phyloP scores from a whole-genome alignment of 35 echinoderm and acorn worm species.

The Lytechinus variegatus region DNA sequence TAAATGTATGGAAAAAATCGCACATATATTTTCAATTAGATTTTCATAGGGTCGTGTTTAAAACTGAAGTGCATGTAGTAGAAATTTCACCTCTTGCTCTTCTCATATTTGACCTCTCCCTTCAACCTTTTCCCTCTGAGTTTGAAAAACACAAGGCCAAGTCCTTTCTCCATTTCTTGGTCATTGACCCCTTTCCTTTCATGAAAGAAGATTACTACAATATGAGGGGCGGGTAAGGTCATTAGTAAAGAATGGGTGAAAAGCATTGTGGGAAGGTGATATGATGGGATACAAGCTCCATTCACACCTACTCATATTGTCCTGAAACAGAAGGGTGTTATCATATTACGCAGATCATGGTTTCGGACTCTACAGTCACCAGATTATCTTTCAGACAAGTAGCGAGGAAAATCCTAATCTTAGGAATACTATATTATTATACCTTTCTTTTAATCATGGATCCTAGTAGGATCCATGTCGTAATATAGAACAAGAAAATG shows the following conservation, averaged over 20 bases:
- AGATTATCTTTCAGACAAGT: not conserved
- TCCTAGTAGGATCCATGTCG: too few species aligned
- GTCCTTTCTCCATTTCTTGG: not conserved
- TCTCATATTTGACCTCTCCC: not conserved
- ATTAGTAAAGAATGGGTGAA: conserved; percentile 34
- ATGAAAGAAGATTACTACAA: not conserved
- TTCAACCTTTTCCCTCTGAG: not conserved
- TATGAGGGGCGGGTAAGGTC: conserved; percentile 18
- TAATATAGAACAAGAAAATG: too few species aligned
- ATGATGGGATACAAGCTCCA: not conserved
- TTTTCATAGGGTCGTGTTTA: too few species aligned
- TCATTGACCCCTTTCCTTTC: not conserved
- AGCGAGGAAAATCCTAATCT: not conserved
- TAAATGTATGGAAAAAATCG: too few species aligned
- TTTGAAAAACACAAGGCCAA: not conserved
- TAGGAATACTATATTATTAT: not conserved
- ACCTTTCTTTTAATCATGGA: too few species aligned
- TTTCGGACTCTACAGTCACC: too few species aligned
- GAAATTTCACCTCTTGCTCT: not conserved
- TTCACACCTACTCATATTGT: not conserved
- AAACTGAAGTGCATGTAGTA: not conserved
- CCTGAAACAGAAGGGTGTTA: too few species aligned
- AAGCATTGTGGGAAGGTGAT: not conserved
- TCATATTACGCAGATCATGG: too few species aligned
- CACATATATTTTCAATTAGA: too few species aligned